phyloP scores from a whole-genome alignment of 1,140 invertebrate species.

The Leucophenga varia region DNA sequence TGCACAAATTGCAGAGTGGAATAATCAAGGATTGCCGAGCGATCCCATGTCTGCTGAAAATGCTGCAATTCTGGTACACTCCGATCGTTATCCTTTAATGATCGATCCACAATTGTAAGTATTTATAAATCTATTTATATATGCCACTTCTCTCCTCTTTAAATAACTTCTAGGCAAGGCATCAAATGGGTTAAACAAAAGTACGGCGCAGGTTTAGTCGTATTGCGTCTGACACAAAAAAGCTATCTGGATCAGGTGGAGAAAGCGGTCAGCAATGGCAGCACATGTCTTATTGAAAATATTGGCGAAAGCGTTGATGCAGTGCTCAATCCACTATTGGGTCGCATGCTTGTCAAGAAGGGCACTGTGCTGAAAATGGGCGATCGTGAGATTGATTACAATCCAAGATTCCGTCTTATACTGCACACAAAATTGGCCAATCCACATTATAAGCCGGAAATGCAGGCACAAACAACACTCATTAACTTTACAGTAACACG shows the following conservation, averaged over 20 bases:
- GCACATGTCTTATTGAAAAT: slow-evolving; percentile 81
- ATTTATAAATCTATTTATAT: background rate
- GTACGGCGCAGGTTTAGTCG: slow-evolving; percentile 70
- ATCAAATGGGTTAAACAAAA: slow-evolving; percentile 95
- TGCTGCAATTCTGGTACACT: slow-evolving; percentile 87
- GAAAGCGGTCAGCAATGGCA: slow-evolving; percentile 73
- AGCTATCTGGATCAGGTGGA: slow-evolving; percentile 86
- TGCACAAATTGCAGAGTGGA: slow-evolving; percentile 88
- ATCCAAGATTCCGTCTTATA: slow-evolving; percentile 79
- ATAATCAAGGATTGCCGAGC: slow-evolving; percentile 89
- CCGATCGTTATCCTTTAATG: slow-evolving; percentile 90
- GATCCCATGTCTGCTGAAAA: slow-evolving; percentile 95
- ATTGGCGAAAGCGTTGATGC: slow-evolving; percentile 88
- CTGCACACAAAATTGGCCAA: slow-evolving; percentile 93
- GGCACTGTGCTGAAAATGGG: slow-evolving; percentile 78
- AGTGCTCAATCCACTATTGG: slow-evolving; percentile 86
- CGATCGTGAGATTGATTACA: slow-evolving; percentile 89
- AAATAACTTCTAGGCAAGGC: slow-evolving; percentile 66
- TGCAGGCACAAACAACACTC: slow-evolving; percentile 93
- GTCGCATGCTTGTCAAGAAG: slow-evolving; percentile 83
- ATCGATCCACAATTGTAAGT: slow-evolving; percentile 83
- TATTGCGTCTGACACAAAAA: slow-evolving; percentile 77
- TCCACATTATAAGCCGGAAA: slow-evolving; percentile 94
- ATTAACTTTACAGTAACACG: slow-evolving; percentile 95
- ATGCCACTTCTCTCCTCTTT: background rate